Conservation (phyloP, 1,140 invertebrate species). For the Calosoma granatense region DNA sequence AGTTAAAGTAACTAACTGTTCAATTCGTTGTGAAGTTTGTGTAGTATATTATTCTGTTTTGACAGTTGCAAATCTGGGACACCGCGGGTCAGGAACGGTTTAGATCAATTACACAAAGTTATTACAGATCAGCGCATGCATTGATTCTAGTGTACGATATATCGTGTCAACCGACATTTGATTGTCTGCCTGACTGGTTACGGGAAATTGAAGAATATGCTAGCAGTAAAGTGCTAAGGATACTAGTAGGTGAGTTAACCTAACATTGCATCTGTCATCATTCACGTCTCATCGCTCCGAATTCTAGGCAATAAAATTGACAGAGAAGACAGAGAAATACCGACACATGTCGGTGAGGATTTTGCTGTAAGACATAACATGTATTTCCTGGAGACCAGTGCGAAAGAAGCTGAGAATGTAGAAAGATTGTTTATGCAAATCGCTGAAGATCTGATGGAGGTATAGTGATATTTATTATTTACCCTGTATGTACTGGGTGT, state of each 20-base stretch:
- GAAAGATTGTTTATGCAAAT: constrained; percentile 95
- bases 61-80: constrained; percentile 96
- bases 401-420: constrained; percentile 96
- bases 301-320: constrained; percentile 88
- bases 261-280: too few species aligned
- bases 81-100: constrained; percentile 96
- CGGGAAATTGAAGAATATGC: constrained; percentile 95
- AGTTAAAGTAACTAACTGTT: constrained; percentile 75
- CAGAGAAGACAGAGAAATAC: constrained; percentile 89
- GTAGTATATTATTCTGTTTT: constrained; percentile 21
- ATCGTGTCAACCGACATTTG: constrained; percentile 93
- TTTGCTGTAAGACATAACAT: constrained; percentile 92
- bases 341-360: constrained; percentile 87
- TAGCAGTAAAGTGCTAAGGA: constrained; percentile 84
- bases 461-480: constrained; percentile 29
- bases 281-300: not conserved
- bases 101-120: constrained; percentile 94
- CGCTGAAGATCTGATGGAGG: constrained; percentile 83
- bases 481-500: constrained; percentile 10
- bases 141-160: constrained; percentile 97
- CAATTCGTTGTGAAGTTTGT: not conserved
- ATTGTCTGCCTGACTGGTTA: constrained; percentile 90
- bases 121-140: constrained; percentile 95
- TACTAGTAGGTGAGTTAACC: constrained; percentile 70
- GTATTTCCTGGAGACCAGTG: constrained; percentile 97